phyloP scores from a whole-genome alignment of 2,113 vertebrate genomes.

The Grammatotria lemairii region DNA sequence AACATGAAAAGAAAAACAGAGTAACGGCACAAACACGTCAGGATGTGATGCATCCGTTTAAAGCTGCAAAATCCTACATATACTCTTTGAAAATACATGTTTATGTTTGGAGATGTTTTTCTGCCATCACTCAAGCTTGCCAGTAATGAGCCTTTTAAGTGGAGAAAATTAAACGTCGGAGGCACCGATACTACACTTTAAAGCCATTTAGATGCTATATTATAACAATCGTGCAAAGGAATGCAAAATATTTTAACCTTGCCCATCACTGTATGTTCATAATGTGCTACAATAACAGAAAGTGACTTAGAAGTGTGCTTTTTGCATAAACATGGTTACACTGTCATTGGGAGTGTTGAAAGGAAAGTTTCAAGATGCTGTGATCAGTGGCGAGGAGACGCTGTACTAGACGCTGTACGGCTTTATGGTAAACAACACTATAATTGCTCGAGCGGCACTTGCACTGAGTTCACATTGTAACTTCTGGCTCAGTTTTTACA shows the following conservation, averaged over 20 bases:
- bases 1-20: background rate
- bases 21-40: background rate
- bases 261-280: background rate
- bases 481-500: conserved; percentile 37
- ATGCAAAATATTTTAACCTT: background rate
- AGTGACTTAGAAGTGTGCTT: background rate
- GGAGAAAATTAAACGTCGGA: background rate
- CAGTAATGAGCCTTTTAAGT: background rate
- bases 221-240: background rate
- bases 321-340: conserved; percentile 14
- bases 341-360: conserved; percentile 32
- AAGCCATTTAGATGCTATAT: background rate
- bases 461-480: conserved; percentile 44
- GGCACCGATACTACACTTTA: background rate
- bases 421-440: conserved; percentile 49
- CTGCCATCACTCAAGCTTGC: background rate
- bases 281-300: background rate
- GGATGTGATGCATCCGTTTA: background rate
- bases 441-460: conserved; percentile 44
- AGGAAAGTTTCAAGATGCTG: conserved; percentile 24
- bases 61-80: background rate
- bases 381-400: conserved; percentile 17
- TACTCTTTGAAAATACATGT: background rate
- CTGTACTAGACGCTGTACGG: background rate
- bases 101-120: background rate